Conservation (phyloP, 2,888 invertebrate species). For the Capitulum mitella region DNA sequence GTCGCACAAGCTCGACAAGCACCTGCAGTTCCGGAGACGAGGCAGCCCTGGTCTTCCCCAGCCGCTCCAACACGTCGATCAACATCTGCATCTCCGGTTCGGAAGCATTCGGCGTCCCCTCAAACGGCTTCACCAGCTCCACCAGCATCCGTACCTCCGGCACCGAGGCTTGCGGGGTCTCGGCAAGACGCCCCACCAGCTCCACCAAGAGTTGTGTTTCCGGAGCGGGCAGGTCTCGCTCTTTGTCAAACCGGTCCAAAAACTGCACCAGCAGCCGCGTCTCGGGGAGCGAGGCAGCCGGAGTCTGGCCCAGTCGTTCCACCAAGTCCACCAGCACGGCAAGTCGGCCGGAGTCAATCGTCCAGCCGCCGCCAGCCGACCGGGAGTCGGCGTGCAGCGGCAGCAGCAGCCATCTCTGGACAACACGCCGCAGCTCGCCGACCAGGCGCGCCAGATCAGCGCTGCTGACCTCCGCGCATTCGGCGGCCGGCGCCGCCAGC, state of each 20-base stretch:
- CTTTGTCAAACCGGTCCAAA: no score
- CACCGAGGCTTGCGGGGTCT: no score
- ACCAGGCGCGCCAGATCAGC: neutral
- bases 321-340: neutral
- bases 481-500: neutral
- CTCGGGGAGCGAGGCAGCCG: neutral
- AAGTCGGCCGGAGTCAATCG: neutral
- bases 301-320: neutral
- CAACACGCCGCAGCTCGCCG: no score
- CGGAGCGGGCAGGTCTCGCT: no score
- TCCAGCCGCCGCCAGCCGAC: neutral
- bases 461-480: no score
- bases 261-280: no score
- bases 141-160: neutral
- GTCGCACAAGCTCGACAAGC: no score
- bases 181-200: no score
- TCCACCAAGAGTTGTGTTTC: no score
- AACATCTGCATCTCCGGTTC: neutral
- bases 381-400: no score
- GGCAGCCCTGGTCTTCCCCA: neutral
- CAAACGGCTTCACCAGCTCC: neutral
- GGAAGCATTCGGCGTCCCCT: neutral
- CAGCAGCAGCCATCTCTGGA: neutral
- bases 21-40: neutral
- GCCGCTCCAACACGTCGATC: neutral